A percentile compares a stretch with the other conserved stretches of the same genome.
Evolutionary conservation across 2,888 invertebrate species (phyloP).

Genomic region (Heliconius hortense): DNA sequence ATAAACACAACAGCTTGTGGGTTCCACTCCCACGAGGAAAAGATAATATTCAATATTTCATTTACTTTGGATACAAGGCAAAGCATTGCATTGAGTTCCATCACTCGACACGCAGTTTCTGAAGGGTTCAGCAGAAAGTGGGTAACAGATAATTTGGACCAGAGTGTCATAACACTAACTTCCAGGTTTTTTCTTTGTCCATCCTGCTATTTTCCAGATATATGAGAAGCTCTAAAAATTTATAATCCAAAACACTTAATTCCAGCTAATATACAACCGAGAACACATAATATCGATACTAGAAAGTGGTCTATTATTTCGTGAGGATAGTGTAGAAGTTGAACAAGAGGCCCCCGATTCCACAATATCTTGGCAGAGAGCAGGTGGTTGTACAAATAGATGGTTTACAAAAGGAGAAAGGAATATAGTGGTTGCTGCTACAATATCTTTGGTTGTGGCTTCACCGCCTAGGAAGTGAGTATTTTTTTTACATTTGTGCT

Average conservation of each 20-base stretch:
- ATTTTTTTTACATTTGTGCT: not conserved
- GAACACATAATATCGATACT: slow-evolving; percentile 64
- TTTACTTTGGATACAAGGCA: slow-evolving; percentile 20
- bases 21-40: not conserved
- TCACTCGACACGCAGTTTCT: not conserved
- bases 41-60: not conserved
- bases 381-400: slow-evolving; percentile 55
- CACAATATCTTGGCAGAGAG: slow-evolving; percentile 55
- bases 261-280: slow-evolving; percentile 62
- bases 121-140: not conserved
- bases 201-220: slow-evolving; percentile 26
- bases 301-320: slow-evolving; percentile 71
- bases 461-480: slow-evolving; percentile 62
- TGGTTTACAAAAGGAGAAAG: slow-evolving; percentile 68
- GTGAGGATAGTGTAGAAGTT: slow-evolving; percentile 70
- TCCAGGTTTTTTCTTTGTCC: not conserved
- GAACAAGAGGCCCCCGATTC: slow-evolving; percentile 65
- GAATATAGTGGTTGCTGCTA: slow-evolving; percentile 41
- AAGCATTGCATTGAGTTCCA: not conserved
- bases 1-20: not conserved
- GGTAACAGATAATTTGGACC: not conserved
- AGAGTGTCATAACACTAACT: not conserved
- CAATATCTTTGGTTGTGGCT: slow-evolving; percentile 48
- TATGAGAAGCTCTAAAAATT: not conserved
- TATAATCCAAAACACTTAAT: too few relatives aligned